Conservation (phyloP, 37 sponge, comb jelly and placozoan genomes). For the Hexactinellida sp. region DNA sequence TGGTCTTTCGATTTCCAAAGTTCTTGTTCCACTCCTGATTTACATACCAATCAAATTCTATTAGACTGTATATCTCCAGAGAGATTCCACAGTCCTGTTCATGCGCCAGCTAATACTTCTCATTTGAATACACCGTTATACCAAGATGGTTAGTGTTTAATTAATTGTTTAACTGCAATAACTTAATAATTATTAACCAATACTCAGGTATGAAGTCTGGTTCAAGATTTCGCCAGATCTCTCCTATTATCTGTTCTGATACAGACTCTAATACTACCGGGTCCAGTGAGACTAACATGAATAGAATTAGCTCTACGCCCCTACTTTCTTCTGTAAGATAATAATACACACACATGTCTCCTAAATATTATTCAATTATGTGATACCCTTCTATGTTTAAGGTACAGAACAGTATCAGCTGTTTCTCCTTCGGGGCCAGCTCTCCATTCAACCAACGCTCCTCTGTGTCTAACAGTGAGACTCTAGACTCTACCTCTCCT, state of each 20-base stretch:
- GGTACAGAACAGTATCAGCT: neutral
- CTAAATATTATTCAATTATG: neutral
- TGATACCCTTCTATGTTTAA: neutral
- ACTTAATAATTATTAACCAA: neutral
- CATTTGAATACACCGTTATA: neutral
- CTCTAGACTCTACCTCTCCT: neutral
- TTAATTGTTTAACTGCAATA: neutral
- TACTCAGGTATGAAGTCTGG: neutral
- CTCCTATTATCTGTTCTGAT: neutral
- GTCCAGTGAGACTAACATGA: neutral
- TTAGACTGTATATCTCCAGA: neutral
- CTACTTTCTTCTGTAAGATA: neutral
- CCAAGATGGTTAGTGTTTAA: neutral
- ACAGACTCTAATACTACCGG: neutral
- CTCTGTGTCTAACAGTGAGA: neutral
- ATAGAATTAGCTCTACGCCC: neutral
- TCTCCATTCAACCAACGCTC: neutral
- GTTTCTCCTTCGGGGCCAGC: neutral
- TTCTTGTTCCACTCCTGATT: neutral
- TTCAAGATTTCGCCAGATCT: neutral
- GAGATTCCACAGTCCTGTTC: neutral
- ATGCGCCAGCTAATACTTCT: neutral
- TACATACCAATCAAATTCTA: neutral
- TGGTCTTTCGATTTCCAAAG: slow-evolving; percentile 12
- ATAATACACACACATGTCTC: neutral